Conservation (phyloP, 2,113 vertebrate genomes). For the Andinoacara biseriatus region DNA sequence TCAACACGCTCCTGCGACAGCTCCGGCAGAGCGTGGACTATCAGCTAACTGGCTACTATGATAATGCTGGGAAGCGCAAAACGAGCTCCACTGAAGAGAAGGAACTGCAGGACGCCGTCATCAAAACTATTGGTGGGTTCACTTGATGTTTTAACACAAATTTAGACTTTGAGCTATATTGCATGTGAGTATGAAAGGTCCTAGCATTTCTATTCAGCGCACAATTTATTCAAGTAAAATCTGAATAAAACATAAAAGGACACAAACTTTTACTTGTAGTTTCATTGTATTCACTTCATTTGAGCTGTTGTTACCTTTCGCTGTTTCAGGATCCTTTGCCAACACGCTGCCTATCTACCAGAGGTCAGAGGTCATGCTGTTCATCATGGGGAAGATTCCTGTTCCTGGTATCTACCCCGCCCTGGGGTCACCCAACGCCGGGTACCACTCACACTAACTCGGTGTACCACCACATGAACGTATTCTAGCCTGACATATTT, state of each 20-base stretch:
- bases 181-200: no score
- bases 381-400: slow-evolving; percentile 94
- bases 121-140: slow-evolving; percentile 86
- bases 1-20: slow-evolving; percentile 90
- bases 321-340: slow-evolving; percentile 86
- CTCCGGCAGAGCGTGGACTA: slow-evolving; percentile 92
- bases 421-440: slow-evolving; percentile 81
- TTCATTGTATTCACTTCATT: no score
- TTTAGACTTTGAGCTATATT: no score
- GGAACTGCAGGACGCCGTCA: slow-evolving; percentile 89
- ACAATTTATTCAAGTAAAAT: no score
- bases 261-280: no score
- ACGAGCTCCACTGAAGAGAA: slow-evolving; percentile 84
- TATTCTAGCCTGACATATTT: not conserved
- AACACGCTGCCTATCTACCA: slow-evolving; percentile 90
- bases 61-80: slow-evolving; percentile 63
- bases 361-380: slow-evolving; percentile 94
- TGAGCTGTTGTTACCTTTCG: not conserved
- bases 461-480: not conserved
- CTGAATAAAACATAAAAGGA: no score
- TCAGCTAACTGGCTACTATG: slow-evolving; percentile 87
- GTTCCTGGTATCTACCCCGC: slow-evolving; percentile 87
- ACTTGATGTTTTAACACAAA: not conserved
- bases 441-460: slow-evolving; percentile 71
- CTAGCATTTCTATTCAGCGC: no score